Evolutionary conservation across 2,113 vertebrate species (phyloP).

Genomic region (Zapornia atra): DNA sequence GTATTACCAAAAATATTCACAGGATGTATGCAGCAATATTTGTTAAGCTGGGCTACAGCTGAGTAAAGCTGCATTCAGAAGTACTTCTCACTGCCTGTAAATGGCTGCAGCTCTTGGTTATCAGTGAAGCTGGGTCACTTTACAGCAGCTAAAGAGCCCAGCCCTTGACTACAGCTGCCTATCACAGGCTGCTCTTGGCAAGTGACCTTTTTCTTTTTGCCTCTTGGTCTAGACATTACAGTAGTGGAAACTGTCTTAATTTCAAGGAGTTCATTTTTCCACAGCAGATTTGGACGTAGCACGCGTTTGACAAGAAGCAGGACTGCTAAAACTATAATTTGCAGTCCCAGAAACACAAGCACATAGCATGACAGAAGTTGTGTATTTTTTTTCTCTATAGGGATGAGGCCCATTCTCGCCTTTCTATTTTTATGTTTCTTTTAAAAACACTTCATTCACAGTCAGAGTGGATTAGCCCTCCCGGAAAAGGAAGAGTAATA

Average conservation of each 20-base stretch:
- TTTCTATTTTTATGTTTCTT: conserved; percentile 15
- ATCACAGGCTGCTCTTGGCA: conserved; percentile 28
- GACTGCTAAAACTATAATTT: background rate
- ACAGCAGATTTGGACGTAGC: background rate
- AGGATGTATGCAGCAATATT: background rate
- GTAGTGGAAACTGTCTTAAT: conserved; percentile 21
- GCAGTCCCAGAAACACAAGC: background rate
- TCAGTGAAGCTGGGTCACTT: background rate
- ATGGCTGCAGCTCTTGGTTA: background rate
- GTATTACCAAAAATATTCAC: background rate
- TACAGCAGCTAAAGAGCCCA: background rate
- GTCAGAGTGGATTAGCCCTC: background rate
- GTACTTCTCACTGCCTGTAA: background rate
- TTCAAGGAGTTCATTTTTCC: conserved; percentile 41
- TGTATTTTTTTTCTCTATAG: background rate
- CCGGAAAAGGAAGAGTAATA: background rate
- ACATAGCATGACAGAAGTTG: background rate
- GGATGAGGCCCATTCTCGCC: background rate
- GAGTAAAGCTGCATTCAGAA: background rate
- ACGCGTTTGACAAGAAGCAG: conserved; percentile 30
- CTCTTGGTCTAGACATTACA: conserved; percentile 51
- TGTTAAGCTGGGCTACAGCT: background rate
- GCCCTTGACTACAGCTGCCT: background rate
- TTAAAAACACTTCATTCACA: conserved; percentile 1
- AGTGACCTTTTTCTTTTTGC: background rate